A percentile compares a stretch with the other conserved stretches of the same genome.
phyloP scores from a whole-genome alignment of 2,113 vertebrate genomes.

The Guaruba guarouba region DNA sequence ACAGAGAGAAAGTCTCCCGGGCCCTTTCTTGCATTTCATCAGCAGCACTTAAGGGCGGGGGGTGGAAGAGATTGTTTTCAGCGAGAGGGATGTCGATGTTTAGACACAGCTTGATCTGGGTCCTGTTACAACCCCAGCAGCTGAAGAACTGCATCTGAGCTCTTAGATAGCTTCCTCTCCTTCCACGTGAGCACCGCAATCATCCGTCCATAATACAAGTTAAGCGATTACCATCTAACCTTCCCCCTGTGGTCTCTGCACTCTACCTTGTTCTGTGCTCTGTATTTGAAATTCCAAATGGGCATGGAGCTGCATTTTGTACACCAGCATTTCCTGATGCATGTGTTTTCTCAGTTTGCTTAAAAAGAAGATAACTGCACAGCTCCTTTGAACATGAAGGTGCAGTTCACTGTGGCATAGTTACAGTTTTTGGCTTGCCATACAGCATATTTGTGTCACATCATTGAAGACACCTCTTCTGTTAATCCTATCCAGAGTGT shows the following conservation, averaged over 20 bases:
- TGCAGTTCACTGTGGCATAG: background rate
- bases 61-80: background rate
- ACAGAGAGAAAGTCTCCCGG: background rate
- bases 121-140: background rate
- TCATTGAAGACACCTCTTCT: background rate
- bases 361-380: background rate
- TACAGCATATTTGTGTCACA: background rate
- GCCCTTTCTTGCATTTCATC: background rate
- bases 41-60: background rate
- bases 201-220: background rate
- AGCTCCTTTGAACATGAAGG: background rate
- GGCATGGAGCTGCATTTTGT: fast-evolving
- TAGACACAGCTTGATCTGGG: background rate
- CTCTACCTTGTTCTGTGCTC: background rate
- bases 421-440: background rate
- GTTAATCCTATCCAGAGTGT: background rate
- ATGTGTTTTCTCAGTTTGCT: background rate
- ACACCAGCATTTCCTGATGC: background rate
- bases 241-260: background rate
- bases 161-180: background rate
- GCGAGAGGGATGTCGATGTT: background rate
- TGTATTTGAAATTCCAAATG: background rate
- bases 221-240: background rate
- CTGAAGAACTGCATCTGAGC: background rate
- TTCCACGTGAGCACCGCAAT: background rate